These are phyloP conservation scores for Tenebrosternarchus preto DNA, from an alignment of 2,113 vertebrate genomes.

Conservation along the genomic window DNA sequence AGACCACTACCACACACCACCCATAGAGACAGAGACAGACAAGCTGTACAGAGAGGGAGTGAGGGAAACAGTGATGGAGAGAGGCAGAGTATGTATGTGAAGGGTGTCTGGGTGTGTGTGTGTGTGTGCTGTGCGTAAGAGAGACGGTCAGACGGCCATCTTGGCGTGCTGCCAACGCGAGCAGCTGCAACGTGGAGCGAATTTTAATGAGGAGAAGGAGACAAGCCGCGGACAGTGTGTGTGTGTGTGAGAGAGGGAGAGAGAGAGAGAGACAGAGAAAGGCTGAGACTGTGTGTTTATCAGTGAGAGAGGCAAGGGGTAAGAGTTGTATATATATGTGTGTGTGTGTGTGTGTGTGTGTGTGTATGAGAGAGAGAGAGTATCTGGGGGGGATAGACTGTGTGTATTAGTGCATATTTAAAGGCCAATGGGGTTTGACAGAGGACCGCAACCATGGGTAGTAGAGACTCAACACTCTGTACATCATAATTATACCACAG, in stretches of 20 bases:
- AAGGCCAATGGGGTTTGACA: not conserved
- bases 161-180: constrained; percentile 51
- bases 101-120: constrained; percentile 2
- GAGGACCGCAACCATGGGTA: not conserved
- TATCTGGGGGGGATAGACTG: not conserved
- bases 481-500: constrained; percentile 14
- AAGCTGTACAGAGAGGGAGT: not conserved
- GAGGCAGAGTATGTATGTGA: not conserved
- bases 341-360: constrained; percentile 17
- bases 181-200: constrained; percentile 46
- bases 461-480: not conserved
- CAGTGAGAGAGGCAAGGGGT: not conserved
- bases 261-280: not conserved
- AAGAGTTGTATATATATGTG: not conserved
- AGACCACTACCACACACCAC: not conserved
- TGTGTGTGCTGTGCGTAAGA: constrained; percentile 11
- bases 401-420: not conserved
- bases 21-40: not conserved
- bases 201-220: constrained; percentile 58
- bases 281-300: constrained; percentile 7
- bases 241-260: not conserved
- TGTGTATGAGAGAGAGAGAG: no score
- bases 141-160: constrained; percentile 15
- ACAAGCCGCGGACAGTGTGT: constrained; percentile 28
- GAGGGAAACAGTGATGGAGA: not conserved